phyloP scores from a whole-genome alignment of 2,888 invertebrate genomes.

The Acrocyrtus sp. region DNA sequence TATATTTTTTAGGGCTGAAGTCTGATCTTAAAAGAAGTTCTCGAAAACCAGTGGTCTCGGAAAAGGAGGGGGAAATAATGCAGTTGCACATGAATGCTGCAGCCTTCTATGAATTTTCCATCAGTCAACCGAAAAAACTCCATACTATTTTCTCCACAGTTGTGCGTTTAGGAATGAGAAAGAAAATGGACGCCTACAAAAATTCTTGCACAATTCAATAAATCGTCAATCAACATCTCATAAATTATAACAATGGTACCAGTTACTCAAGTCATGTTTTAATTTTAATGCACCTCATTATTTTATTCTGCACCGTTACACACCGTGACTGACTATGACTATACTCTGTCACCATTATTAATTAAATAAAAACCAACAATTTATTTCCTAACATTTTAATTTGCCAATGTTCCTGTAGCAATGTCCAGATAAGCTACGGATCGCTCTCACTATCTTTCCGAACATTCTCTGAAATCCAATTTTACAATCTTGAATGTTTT shows the following conservation, averaged over 20 bases:
- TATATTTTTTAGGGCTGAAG: conserved; percentile 58
- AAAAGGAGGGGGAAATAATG: conserved; percentile 57
- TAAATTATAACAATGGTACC: background rate
- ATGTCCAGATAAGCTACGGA: too few relatives aligned
- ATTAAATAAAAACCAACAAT: too few relatives aligned
- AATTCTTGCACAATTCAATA: conserved; percentile 50
- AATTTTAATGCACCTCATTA: background rate
- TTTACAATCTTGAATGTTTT: too few relatives aligned
- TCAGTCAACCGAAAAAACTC: conserved; percentile 47
- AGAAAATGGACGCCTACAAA: conserved; percentile 39
- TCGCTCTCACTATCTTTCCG: too few relatives aligned
- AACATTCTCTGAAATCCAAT: too few relatives aligned
- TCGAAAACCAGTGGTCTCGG: conserved; percentile 43
- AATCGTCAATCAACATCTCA: too few relatives aligned
- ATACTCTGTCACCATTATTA: too few relatives aligned
- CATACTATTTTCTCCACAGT: conserved; percentile 45
- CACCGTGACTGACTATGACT: too few relatives aligned
- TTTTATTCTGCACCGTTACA: too few relatives aligned
- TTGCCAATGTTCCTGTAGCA: too few relatives aligned
- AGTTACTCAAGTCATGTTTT: background rate
- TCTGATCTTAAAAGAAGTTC: conserved; percentile 52
- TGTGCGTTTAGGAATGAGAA: conserved; percentile 39
- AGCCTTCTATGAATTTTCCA: conserved; percentile 53
- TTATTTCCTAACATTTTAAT: too few relatives aligned
- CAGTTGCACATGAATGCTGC: conserved; percentile 51